Conservation (phyloP, 2,888 invertebrate genomes). For the Tetranychus truncatus region DNA sequence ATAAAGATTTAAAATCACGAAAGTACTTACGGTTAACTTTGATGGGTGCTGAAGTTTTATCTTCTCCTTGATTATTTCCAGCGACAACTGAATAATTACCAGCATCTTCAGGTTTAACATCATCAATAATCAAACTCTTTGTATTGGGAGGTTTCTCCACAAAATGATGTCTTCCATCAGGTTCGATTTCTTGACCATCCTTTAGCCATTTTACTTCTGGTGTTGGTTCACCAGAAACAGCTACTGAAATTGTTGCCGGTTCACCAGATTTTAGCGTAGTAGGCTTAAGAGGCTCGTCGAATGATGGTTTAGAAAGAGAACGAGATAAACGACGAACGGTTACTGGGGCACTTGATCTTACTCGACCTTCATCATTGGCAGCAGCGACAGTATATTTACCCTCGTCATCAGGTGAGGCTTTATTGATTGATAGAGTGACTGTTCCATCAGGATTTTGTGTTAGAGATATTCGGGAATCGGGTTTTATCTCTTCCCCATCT, state of each 20-base stretch:
- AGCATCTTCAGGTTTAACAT: conserved; percentile 50
- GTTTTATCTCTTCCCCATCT: conserved; percentile 36
- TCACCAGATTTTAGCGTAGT: background rate
- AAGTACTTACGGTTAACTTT: conserved; percentile 24
- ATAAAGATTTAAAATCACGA: background rate
- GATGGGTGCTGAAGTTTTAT: conserved; percentile 26
- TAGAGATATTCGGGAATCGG: conserved; percentile 51
- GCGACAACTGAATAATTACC: conserved; percentile 62
- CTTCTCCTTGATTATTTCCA: conserved; percentile 51
- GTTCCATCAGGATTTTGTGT: conserved; percentile 74
- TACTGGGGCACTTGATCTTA: conserved; percentile 30
- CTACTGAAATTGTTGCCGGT: conserved; percentile 37
- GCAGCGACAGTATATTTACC: conserved; percentile 63
- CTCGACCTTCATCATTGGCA: conserved; percentile 62
- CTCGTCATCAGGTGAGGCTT: conserved; percentile 58
- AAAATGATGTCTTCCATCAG: conserved; percentile 37
- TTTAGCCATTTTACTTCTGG: conserved; percentile 54
- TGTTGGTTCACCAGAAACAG: conserved; percentile 60
- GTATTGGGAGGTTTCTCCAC: conserved; percentile 51
- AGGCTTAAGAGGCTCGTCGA: background rate
- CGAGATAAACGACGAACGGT: background rate
- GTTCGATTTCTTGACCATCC: conserved; percentile 32
- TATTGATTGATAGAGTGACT: conserved; percentile 70
- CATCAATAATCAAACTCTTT: conserved; percentile 41
- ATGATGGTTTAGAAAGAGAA: background rate